phyloP scores from a whole-genome alignment of 1,140 invertebrate genomes.

The Drosophila parabipectinata region DNA sequence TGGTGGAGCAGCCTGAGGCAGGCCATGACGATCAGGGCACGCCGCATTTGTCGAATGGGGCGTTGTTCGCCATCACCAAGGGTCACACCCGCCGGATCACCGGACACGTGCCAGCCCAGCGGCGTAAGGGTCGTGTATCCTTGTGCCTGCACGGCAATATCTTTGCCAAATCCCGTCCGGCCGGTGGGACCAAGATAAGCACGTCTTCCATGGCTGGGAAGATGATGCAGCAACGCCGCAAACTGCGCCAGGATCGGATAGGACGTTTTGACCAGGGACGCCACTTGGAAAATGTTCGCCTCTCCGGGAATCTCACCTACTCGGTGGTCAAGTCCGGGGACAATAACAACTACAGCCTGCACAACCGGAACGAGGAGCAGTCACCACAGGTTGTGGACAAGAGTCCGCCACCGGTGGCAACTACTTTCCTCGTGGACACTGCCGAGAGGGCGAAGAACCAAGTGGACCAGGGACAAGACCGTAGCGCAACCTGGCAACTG shows the following conservation, averaged over 20 bases:
- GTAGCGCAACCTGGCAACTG: conserved; percentile 5
- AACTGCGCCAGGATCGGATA: conserved; percentile 34
- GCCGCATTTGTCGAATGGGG: conserved; percentile 34
- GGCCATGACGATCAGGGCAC: conserved; percentile 25
- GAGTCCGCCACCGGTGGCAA: conserved; percentile 1
- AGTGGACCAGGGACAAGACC: not conserved
- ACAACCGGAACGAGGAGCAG: conserved; percentile 36
- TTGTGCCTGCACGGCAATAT: conserved; percentile 46
- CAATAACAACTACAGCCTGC: conserved; percentile 48
- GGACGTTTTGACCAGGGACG: conserved; percentile 43
- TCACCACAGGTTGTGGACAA: conserved; percentile 8
- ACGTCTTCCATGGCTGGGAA: not conserved
- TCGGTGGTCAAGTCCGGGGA: not conserved
- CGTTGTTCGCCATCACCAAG: conserved; percentile 15
- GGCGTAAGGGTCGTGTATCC: conserved; percentile 11
- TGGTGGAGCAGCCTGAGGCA: not conserved
- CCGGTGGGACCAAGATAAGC: not conserved
- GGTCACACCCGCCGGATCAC: conserved; percentile 7
- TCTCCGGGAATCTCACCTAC: conserved; percentile 31
- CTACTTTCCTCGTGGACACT: conserved; percentile 30
- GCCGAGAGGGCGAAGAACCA: not conserved
- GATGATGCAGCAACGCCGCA: conserved; percentile 28
- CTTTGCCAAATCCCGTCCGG: conserved; percentile 23
- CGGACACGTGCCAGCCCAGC: not conserved
- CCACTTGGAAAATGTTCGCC: conserved; percentile 11